A percentile compares a stretch with the other conserved stretches of the same genome.
phyloP scores from a whole-genome alignment of 2,888 invertebrate genomes.

The Apotomis turbidana region DNA sequence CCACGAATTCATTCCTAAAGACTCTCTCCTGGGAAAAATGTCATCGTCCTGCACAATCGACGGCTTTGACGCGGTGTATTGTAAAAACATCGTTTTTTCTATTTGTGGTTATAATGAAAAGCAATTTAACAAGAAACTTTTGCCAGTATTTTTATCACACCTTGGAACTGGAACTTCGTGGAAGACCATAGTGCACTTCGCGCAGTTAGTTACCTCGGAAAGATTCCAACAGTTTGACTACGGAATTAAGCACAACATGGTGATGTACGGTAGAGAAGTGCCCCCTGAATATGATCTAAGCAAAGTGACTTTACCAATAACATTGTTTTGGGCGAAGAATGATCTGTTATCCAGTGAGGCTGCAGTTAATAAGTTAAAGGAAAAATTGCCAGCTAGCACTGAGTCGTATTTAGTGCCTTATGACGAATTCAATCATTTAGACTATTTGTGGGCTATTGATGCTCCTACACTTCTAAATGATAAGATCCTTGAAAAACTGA shows the following conservation, averaged over 20 bases:
- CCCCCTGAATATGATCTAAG: constrained; percentile 86
- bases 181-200: constrained; percentile 88
- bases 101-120: constrained; percentile 88
- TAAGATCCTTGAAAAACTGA: constrained; percentile 68
- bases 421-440: constrained; percentile 88
- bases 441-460: constrained; percentile 87
- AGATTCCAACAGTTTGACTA: constrained; percentile 88
- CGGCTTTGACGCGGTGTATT: constrained; percentile 82
- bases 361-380: constrained; percentile 82
- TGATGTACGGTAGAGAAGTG: constrained; percentile 78
- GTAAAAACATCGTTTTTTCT: constrained; percentile 88
- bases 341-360: constrained; percentile 88
- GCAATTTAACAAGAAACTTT: constrained; percentile 86
- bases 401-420: constrained; percentile 83
- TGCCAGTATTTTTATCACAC: constrained; percentile 88
- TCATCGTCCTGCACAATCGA: constrained; percentile 82
- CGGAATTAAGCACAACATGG: constrained; percentile 82
- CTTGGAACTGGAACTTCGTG: constrained; percentile 90
- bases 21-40: constrained; percentile 82
- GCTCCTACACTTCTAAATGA: constrained; percentile 77
- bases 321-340: constrained; percentile 87
- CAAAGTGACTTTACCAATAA: constrained; percentile 85
- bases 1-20: constrained; percentile 89
- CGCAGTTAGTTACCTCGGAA: constrained; percentile 82
- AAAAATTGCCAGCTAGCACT: constrained; percentile 75